A percentile compares a stretch with the other conserved stretches of the same genome.
phyloP scores from a whole-genome alignment of 2,797 vertebrate genomes.

The Ctenopoma multispine region DNA sequence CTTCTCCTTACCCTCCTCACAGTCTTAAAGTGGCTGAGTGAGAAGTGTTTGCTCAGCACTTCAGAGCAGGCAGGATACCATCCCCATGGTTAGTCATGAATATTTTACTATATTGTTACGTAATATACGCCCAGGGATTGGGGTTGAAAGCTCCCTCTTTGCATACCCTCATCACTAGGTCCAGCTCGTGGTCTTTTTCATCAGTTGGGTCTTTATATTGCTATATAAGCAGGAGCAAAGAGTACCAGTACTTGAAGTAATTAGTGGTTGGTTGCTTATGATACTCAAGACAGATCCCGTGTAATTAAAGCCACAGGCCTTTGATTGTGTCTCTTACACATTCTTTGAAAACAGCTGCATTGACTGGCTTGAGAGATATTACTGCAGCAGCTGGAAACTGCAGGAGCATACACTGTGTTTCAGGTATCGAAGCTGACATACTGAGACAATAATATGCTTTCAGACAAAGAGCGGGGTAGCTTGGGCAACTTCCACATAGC shows the following conservation, averaged over 20 bases:
- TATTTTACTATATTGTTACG: constrained; percentile 80
- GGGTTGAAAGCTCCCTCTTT: constrained; percentile 72
- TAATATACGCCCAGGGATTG: constrained; percentile 70
- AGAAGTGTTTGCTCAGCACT: constrained; percentile 81
- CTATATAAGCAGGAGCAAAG: constrained; percentile 66
- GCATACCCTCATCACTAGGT: constrained; percentile 57
- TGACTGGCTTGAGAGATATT: constrained; percentile 36
- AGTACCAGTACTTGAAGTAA: constrained; percentile 66
- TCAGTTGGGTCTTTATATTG: constrained; percentile 52
- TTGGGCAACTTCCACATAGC: constrained; percentile 54
- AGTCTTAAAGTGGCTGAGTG: constrained; percentile 58
- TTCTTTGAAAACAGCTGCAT: constrained; percentile 43
- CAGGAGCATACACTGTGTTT: constrained; percentile 50
- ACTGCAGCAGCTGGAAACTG: constrained; percentile 57
- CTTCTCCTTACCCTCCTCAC: constrained; percentile 55
- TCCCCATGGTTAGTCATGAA: constrained; percentile 77
- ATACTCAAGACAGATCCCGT: constrained; percentile 64
- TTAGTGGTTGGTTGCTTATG: constrained; percentile 69
- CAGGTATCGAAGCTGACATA: constrained; percentile 63
- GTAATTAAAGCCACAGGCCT: constrained; percentile 71
- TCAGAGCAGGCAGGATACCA: constrained; percentile 68
- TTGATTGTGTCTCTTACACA: constrained; percentile 60
- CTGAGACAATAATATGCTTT: constrained; percentile 74
- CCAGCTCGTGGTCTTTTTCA: constrained; percentile 62
- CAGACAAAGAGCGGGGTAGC: constrained; percentile 43